Evolutionary conservation across 2,113 vertebrate genomes (phyloP), one percentile per base, ranked within the genome.

Genomic region (Heliornis fulica): DNA sequence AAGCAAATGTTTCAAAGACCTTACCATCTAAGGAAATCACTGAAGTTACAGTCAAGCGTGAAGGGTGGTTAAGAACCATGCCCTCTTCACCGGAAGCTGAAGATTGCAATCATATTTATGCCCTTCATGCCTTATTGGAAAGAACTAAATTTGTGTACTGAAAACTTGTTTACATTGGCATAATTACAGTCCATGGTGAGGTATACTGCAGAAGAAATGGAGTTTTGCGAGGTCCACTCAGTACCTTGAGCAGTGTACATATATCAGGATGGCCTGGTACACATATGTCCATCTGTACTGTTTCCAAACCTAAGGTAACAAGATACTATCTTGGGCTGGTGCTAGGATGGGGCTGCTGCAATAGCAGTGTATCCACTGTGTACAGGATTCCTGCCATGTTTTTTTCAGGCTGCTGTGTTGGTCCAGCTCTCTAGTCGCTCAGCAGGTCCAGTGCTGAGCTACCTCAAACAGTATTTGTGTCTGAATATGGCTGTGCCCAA

Each of bases 11-110:
- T 95, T 89, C 15, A 13, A 74, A 90, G 88, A 43, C 85, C 18
- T 95, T 93, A 36, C 94, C 79, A 83, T 96, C 87, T 96, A 93
- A 88, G 90, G 87, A 91, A 96, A 56, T 91, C 40, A 43, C 45
- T 77, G 41, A 87, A 79, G 50, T 87, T 69, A 23, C 57, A 65
- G 28, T 69, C 54, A 89, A 66, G 59, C 38, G 1, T 80, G 82
- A 91, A 83, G 59, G 38, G 34, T 83, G 74, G 64, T 91, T 51
- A 71, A 91, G 77, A 89, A 4, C 66, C 65, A 4, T 60, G 36
- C 28, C 40, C 36, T 31, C 25, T 66, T 94, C 50, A 80, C 57
- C 76, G 46, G 59, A 90, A 65, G 26, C 26, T 94, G 66, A 46
- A 80, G 82, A 31, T 89, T 64, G 29, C 31, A 76, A 43, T 87